A percentile compares a stretch with the other conserved stretches of the same genome.
Evolutionary conservation across 2,888 invertebrate species (phyloP).

Genomic region (Pseudococcus longispinus): DNA sequence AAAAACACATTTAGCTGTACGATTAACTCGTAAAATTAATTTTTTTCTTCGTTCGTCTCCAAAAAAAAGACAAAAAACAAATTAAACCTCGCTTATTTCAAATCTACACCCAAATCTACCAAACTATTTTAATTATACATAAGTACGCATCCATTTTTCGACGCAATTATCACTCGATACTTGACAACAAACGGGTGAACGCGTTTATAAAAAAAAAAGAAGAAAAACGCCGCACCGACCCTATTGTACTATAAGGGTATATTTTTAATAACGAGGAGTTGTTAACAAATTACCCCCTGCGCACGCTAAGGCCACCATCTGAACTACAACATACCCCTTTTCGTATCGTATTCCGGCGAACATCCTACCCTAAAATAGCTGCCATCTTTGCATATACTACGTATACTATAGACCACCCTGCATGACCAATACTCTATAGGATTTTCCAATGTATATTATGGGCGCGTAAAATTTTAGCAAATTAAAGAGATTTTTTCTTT

Average conservation of each 20-base stretch:
- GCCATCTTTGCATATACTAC: not conserved
- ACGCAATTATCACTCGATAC: not conserved
- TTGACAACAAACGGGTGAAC: not conserved
- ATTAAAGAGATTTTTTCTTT: not conserved
- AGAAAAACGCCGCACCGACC: not conserved
- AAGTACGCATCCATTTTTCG: not conserved
- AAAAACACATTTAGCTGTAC: not conserved
- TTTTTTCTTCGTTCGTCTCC: not conserved
- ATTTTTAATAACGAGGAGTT: slow-evolving; percentile 22
- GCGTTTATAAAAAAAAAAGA: not conserved
- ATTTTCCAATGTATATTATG: not conserved
- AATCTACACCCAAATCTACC: not conserved
- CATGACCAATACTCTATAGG: not conserved
- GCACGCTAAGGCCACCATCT: not conserved
- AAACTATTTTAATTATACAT: not conserved
- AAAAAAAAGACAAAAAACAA: not conserved
- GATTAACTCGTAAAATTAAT: slow-evolving; percentile 27
- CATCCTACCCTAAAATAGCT: not conserved
- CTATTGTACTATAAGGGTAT: not conserved
- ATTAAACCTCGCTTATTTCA: not conserved
- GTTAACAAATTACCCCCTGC: slow-evolving; percentile 10
- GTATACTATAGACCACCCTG: not conserved
- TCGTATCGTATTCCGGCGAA: not conserved
- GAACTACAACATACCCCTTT: not conserved
- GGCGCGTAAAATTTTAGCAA: not conserved